Evolutionary conservation across 1,140 invertebrate species (phyloP).

Genomic region (Sycophila sp.): DNA sequence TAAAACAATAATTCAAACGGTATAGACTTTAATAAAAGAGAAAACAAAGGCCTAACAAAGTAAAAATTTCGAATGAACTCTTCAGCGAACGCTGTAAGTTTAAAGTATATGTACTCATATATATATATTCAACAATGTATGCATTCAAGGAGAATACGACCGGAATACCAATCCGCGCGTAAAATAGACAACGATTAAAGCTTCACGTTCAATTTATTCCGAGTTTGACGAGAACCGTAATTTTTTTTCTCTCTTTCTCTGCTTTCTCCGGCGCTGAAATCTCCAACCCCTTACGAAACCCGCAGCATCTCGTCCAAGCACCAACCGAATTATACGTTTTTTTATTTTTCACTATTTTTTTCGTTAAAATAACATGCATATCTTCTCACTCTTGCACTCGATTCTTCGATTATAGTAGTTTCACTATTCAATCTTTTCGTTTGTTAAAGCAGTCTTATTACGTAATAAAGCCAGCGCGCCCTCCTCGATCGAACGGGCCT

Average conservation of each 20-base stretch:
- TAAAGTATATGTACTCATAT: no score
- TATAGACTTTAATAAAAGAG: no score
- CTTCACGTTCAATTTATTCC: no score
- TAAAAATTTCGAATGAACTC: no score
- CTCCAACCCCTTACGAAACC: slow-evolving; percentile 13
- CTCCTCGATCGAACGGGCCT: slow-evolving; percentile 21
- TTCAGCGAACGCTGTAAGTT: no score
- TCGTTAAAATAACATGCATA: slow-evolving; percentile 12
- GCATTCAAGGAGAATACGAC: no score
- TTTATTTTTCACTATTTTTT: slow-evolving; percentile 33
- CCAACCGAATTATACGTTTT: slow-evolving; percentile 27
- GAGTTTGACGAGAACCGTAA: no score
- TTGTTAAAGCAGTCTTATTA: slow-evolving; percentile 58
- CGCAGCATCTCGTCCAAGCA: slow-evolving; percentile 21
- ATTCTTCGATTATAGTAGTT: slow-evolving; percentile 19
- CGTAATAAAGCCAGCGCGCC: slow-evolving; percentile 31
- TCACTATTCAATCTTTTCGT: slow-evolving; percentile 38
- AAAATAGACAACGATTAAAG: no score
- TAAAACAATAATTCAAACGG: no score
- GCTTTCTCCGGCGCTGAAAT: slow-evolving; percentile 30
- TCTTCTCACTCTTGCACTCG: slow-evolving; percentile 11
- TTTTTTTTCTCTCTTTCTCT: not conserved
- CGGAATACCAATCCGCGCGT: no score
- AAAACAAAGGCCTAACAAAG: no score
- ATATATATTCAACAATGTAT: not conserved